phyloP scores from a whole-genome alignment of 2,888 invertebrate genomes.

The Dorcus parallelipipedus region DNA sequence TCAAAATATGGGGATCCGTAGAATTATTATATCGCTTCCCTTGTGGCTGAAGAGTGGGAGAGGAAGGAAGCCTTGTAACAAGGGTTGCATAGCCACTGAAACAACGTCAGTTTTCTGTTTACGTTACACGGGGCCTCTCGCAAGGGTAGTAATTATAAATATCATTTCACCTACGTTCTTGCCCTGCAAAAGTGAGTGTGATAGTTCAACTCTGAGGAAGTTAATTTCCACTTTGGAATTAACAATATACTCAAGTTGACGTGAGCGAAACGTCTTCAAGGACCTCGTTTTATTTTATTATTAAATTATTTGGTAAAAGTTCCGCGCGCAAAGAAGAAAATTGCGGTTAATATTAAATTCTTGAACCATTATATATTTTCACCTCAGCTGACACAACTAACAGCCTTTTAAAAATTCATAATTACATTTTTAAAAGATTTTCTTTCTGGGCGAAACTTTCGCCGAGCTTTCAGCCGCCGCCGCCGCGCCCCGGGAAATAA shows the following conservation, averaged over 20 bases:
- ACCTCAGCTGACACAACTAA: constrained; percentile 40
- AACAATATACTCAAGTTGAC: too few species aligned
- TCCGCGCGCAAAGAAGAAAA: constrained; percentile 12
- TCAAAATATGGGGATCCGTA: constrained; percentile 41
- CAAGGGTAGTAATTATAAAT: too few species aligned
- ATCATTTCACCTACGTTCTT: too few species aligned
- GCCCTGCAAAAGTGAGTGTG: too few species aligned
- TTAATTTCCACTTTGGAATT: too few species aligned
- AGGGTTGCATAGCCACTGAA: constrained; percentile 30
- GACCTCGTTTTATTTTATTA: too few species aligned
- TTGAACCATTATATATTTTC: constrained; percentile 43
- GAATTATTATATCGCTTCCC: constrained; percentile 37
- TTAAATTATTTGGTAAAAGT: not conserved
- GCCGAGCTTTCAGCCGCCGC: not conserved
- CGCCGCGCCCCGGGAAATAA: constrained; percentile 18
- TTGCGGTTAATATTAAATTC: constrained; percentile 35
- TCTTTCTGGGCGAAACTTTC: constrained; percentile 1
- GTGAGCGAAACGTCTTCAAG: too few species aligned
- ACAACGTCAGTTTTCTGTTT: constrained; percentile 22
- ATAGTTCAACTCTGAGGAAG: too few species aligned
- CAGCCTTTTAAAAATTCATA: constrained; percentile 36
- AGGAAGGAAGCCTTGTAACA: constrained; percentile 29
- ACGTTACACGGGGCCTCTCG: not conserved
- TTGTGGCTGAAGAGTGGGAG: constrained; percentile 2
- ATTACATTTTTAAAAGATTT: constrained; percentile 20